Base-by-base conservation (phyloP, 2,797 vertebrate genomes). In the Semaprochilodus insignis region DNA sequence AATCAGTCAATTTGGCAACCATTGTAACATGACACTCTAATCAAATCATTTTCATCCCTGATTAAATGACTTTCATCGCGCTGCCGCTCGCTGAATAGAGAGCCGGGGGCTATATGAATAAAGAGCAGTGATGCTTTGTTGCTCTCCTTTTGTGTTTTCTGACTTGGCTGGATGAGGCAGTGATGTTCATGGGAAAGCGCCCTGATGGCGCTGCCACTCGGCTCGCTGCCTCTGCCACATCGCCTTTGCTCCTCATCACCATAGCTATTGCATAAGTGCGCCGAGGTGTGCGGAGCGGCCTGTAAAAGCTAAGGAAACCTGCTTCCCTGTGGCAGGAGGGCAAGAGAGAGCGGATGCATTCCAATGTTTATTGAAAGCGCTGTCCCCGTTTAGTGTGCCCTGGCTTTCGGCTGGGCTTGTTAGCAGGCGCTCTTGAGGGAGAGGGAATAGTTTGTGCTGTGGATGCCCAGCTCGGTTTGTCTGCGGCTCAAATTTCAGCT, bases 1-100 rank as follows among this genome's bases (percentile, higher is more conserved):
- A 88, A 82, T 88, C 78, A 62, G 80, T 85, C 85, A 85, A 86
- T 85, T 88, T 83, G 87, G 78, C 83, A 81, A 81, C 65, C 71
- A 72, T 85, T 81, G 85, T 88, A 86, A 85, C 36, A 27, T 72
- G 85, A 84, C 80, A 77, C 87, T 80, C 82, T 86, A 86, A 88
- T 85, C 70, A 85, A 70, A 85, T 88, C 31, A 86, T 88, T 82
- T 83, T 88, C 71, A 74, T 81, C 84, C 70, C 84, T 84, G 86
- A 88, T 88, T 85, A 88, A 86, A 84, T 40, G 80, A 84, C 81
- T 86, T 85, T 86, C 87, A 86, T 81, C 77, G 52, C 31, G 54
- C 73, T 62, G 65, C 77, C 71, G 25, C 79, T 82, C 78, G 66
- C 57, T 67, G 78, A 78, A 85, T 76, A 51, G 81, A 67, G 74